These are phyloP conservation scores for Oophaga sylvatica DNA, from an alignment of 2,797 vertebrate species.

Conservation along the genomic window DNA sequence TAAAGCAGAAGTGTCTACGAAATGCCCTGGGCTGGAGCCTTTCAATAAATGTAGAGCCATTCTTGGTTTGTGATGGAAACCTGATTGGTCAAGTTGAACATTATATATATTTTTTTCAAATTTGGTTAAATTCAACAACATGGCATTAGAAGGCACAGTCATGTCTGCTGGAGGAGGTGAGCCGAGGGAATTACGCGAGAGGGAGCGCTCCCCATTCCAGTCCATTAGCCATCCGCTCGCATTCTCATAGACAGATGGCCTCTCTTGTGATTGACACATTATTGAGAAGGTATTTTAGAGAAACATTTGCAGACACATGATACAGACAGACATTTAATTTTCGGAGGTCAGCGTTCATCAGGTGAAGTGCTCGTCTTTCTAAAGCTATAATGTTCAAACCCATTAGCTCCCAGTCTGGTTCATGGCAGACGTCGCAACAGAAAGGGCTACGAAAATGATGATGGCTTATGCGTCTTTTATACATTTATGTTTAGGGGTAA, in stretches of 20 bases:
- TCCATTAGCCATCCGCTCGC: slow-evolving; percentile 54
- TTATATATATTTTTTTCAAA: slow-evolving; percentile 50
- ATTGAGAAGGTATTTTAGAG: slow-evolving; percentile 53
- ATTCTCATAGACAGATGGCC: slow-evolving; percentile 55
- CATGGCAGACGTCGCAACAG: background rate
- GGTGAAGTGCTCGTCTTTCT: slow-evolving; percentile 55
- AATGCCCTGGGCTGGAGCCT: background rate
- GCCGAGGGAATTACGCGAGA: slow-evolving; percentile 35
- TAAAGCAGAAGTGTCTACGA: background rate
- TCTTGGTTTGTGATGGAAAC: slow-evolving; percentile 9
- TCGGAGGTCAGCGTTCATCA: slow-evolving; percentile 57
- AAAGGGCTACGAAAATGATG: background rate
- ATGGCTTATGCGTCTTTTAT: background rate
- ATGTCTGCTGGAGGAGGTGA: slow-evolving; percentile 30
- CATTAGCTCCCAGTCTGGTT: slow-evolving; percentile 21
- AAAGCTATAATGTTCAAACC: slow-evolving; percentile 13
- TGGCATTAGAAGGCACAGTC: slow-evolving; percentile 36
- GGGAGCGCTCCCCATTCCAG: slow-evolving; percentile 40
- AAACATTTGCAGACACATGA: slow-evolving; percentile 57
- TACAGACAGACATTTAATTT: slow-evolving; percentile 57
- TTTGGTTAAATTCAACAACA: slow-evolving; percentile 53
- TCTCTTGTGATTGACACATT: slow-evolving; percentile 46
- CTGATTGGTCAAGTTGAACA: slow-evolving; percentile 37
- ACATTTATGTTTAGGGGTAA: background rate
- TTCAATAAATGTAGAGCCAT: background rate